Conservation (phyloP, 1,140 invertebrate genomes). For the Drosophila watanabei region DNA sequence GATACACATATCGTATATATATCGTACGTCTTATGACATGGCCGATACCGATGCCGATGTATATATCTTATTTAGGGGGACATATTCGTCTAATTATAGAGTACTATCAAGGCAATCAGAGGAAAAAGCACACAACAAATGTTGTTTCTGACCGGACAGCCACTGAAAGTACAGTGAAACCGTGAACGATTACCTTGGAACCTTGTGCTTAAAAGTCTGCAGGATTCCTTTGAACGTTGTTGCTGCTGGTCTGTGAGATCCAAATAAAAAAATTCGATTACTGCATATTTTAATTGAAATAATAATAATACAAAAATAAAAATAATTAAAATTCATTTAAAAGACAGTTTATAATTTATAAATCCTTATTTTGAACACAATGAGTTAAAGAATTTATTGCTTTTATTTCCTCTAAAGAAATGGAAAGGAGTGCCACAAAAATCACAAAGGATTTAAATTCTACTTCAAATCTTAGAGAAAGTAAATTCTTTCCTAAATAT, state of each 20-base stretch:
- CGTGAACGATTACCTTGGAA: not conserved
- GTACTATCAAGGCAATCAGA: conserved; percentile 60
- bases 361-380: not conserved
- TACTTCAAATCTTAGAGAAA: too few relatives aligned
- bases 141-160: conserved; percentile 26
- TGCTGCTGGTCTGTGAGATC: not conserved
- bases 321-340: not conserved
- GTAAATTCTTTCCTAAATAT: too few relatives aligned
- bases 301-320: too few relatives aligned
- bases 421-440: not conserved
- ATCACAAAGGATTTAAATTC: not conserved
- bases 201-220: not conserved
- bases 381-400: not conserved
- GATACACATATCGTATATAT: conserved; percentile 35
- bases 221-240: not conserved
- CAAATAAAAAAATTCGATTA: too few relatives aligned
- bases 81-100: conserved; percentile 66
- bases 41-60: conserved; percentile 20
- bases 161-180: conserved; percentile 28
- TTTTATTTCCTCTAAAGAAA: not conserved
- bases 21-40: conserved; percentile 56
- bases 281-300: not conserved
- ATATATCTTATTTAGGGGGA: conserved; percentile 40
- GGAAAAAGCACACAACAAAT: conserved; percentile 21
- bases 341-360: not conserved